phyloP scores from a whole-genome alignment of 2,113 vertebrate genomes.

The Catharus minimus region DNA sequence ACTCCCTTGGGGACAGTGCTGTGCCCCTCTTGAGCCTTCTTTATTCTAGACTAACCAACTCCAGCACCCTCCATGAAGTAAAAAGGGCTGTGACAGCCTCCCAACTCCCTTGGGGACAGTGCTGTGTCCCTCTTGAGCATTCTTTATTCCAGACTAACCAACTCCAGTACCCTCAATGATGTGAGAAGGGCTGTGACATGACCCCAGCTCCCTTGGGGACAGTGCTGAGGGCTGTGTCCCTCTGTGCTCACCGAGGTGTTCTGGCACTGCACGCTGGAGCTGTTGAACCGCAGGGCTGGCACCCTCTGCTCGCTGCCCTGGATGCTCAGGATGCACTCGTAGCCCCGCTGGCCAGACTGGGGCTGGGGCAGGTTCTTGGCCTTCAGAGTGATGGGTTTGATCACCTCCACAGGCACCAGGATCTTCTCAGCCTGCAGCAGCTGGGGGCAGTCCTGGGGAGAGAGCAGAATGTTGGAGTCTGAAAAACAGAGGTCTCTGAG shows the following conservation, averaged over 20 bases:
- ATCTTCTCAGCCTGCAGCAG: conserved; percentile 89
- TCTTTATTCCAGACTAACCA: too few relatives aligned
- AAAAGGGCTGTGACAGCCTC: too few relatives aligned
- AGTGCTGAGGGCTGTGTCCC: not conserved
- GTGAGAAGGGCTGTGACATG: not conserved
- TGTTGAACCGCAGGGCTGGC: conserved; percentile 95
- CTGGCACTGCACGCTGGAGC: conserved; percentile 97
- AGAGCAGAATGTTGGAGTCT: not conserved
- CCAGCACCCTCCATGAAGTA: too few relatives aligned
- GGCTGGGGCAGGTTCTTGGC: conserved; percentile 97
- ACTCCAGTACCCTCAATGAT: rapidly evolving
- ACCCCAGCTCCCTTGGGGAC: not conserved
- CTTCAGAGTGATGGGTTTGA: conserved; percentile 94
- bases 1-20: too few relatives aligned
- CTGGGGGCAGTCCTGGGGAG: conserved; percentile 89
- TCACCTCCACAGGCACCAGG: conserved; percentile 93
- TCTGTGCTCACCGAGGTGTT: conserved; percentile 91
- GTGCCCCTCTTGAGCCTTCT: too few relatives aligned
- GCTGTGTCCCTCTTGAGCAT: not conserved
- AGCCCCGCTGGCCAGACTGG: conserved; percentile 94
- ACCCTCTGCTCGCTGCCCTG: conserved; percentile 91
- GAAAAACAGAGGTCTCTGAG: too few relatives aligned
- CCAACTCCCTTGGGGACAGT: too few relatives aligned
- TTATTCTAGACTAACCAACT: too few relatives aligned
- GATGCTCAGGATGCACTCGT: conserved; percentile 93